Evolutionary conservation across 2,113 vertebrate species (phyloP), one percentile per base, ranked within the genome.

Genomic region (Syrmaticus mikado): DNA sequence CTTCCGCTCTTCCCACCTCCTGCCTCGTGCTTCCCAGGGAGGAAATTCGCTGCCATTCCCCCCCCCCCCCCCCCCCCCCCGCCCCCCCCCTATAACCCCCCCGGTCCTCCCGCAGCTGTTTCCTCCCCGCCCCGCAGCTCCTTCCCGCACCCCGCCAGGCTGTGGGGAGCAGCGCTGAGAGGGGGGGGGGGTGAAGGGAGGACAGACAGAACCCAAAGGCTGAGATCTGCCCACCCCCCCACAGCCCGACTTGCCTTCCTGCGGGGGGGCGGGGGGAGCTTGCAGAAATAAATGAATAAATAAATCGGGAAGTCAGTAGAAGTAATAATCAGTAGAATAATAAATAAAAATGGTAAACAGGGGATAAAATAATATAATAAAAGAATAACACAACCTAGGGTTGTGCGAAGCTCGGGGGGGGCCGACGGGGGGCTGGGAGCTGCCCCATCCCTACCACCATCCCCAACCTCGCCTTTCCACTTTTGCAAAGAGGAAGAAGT

Each of bases 341-440:
- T 28, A 53, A 53, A 53, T 16, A 30, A 15, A 28, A 53, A 53
- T 30, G 22, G 12, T 50, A 24, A 50, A 13, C 48, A 46, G 19
- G 48, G 48, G 22, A 50, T 53, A 28, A 17, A 52, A 27, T 52
- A 24, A 50, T 52, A 27, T 52, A 52, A 52, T 27, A 52, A 50
- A 50, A 50, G 48, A 24, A 50, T 28, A 28, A 30, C 14, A 53
- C 8, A 53, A 53, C 25, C 52, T 53, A 53, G 27, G 52, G 27
- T 53, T 53, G 25, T 8, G 0, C 0, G 9, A 50, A 24, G 19
- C 41, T 36, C 6, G 5, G 22, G 30, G 43, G 14, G 40, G 41
- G 14, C 4, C 3, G 22, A 20, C n/a, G 45, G 45, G 8, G 45
- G 18, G 43, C 8, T 52, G 66, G n/a, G 28, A 22, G 52, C 21